These are phyloP conservation scores for Epistrophe grossulariae DNA, from an alignment of 2,888 invertebrate genomes.

Conservation along the genomic window DNA sequence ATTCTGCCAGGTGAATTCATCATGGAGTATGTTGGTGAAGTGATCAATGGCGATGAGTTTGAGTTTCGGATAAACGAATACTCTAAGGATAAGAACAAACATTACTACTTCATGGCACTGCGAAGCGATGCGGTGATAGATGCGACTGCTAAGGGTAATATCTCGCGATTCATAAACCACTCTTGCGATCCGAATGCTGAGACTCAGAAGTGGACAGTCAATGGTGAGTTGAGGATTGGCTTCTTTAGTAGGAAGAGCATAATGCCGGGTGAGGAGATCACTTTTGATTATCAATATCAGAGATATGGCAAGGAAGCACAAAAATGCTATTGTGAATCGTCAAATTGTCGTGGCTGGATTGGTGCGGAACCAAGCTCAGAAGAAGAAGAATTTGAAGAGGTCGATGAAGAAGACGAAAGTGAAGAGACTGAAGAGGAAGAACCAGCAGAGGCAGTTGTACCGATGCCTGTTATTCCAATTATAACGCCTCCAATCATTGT, in stretches of 20 bases:
- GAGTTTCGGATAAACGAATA: conserved; percentile 94
- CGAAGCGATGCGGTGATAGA: conserved; percentile 97
- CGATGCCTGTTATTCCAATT: conserved; percentile 20
- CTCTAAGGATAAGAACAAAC: conserved; percentile 94
- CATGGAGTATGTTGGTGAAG: conserved; percentile 99
- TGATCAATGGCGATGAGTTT: conserved; percentile 95
- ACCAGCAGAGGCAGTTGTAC: conserved; percentile 56
- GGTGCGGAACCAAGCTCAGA: conserved; percentile 93
- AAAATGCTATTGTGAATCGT: conserved; percentile 96
- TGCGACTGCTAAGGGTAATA: conserved; percentile 97
- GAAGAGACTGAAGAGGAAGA: conserved; percentile 79
- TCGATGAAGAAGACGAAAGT: conserved; percentile 78
- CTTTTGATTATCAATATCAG: conserved; percentile 99
- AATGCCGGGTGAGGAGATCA: conserved; percentile 95
- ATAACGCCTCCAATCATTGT: not conserved
- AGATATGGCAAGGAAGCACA: conserved; percentile 98
- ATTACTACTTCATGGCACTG: conserved; percentile 99
- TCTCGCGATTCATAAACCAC: conserved; percentile 99
- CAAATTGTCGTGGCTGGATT: conserved; percentile 97
- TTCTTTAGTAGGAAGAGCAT: conserved; percentile 96
- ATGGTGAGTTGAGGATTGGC: conserved; percentile 96
- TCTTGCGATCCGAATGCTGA: conserved; percentile 99
- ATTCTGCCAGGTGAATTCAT: conserved; percentile 91
- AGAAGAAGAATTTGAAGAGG: conserved; percentile 85
- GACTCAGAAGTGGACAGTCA: conserved; percentile 98